Percentiles rank a stretch among this genome's conserved stretches.
Conservation (phyloP, 2,113 vertebrate genomes). For the Dicentrarchus labrax region DNA sequence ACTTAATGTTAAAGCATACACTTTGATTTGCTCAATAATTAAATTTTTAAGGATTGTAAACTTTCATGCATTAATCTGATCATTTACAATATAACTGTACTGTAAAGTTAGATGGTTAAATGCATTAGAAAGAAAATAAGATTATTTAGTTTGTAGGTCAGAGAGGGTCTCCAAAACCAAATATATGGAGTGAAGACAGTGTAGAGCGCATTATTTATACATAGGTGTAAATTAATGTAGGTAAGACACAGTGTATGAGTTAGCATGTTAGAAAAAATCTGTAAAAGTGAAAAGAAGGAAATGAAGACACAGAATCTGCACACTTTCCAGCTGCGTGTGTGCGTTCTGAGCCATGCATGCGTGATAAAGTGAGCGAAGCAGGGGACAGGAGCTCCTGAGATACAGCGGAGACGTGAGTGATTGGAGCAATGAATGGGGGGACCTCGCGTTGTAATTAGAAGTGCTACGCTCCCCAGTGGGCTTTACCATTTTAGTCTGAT, state of each 20-base stretch:
- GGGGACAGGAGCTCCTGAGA: constrained; percentile 28
- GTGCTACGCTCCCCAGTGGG: constrained; percentile 47
- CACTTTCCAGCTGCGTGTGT: constrained; percentile 22
- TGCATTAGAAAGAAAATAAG: neutral
- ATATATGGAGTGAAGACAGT: neutral
- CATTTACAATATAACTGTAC: neutral
- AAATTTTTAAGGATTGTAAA: neutral
- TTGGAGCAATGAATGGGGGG: constrained; percentile 36
- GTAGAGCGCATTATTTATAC: neutral
- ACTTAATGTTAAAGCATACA: neutral
- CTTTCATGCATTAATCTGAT: neutral
- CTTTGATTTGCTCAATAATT: neutral
- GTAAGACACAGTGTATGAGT: neutral
- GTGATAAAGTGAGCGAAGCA: constrained; percentile 34
- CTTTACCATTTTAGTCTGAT: constrained; percentile 67
- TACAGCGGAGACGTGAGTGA: constrained; percentile 45
- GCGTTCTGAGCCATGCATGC: constrained; percentile 15
- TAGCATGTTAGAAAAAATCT: neutral
- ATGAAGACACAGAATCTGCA: neutral
- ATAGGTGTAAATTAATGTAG: neutral
- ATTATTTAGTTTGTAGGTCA: neutral
- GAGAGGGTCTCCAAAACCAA: neutral
- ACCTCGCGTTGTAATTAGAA: constrained; percentile 61
- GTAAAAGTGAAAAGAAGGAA: neutral
- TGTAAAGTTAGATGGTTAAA: neutral